phyloP scores from a whole-genome alignment of 2,113 vertebrate genomes.

The Hiodon alosoides region DNA sequence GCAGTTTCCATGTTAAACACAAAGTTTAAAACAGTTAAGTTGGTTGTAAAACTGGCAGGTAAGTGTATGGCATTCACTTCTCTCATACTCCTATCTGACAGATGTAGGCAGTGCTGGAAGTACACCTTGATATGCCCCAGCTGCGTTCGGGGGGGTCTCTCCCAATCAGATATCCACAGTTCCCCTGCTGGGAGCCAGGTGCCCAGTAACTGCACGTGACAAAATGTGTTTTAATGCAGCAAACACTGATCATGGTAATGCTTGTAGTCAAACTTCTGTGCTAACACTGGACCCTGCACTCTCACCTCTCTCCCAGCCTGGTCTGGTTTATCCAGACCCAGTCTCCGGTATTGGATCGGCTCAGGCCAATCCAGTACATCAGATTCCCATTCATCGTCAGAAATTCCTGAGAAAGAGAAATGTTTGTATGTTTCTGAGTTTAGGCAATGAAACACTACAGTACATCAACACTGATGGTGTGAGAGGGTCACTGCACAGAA shows the following conservation, averaged over 20 bases:
- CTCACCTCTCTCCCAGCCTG: constrained; percentile 38
- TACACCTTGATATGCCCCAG: constrained; percentile 38
- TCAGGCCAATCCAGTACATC: constrained; percentile 54
- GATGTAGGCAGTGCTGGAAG: constrained; percentile 40
- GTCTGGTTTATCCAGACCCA: constrained; percentile 56
- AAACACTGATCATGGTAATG: background rate
- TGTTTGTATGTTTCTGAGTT: background rate
- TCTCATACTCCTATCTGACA: constrained; percentile 41
- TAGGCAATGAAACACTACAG: background rate
- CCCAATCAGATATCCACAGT: constrained; percentile 43
- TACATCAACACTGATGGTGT: background rate
- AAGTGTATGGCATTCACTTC: too few species aligned
- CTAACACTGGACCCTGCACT: background rate
- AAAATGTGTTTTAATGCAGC: background rate
- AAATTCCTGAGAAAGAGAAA: constrained; percentile 42
- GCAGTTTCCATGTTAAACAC: too few species aligned
- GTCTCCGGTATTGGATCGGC: background rate
- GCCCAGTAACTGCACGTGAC: constrained; percentile 47
- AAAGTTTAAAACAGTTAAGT: too few species aligned
- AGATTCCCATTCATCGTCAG: constrained; percentile 30
- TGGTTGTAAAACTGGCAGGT: background rate
- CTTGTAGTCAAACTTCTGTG: too few species aligned
- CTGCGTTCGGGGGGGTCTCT: background rate
- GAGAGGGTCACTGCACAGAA: background rate
- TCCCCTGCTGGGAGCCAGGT: fast-evolving